Conservation (phyloP, 2,888 invertebrate species). For the Rotaria sp. region DNA sequence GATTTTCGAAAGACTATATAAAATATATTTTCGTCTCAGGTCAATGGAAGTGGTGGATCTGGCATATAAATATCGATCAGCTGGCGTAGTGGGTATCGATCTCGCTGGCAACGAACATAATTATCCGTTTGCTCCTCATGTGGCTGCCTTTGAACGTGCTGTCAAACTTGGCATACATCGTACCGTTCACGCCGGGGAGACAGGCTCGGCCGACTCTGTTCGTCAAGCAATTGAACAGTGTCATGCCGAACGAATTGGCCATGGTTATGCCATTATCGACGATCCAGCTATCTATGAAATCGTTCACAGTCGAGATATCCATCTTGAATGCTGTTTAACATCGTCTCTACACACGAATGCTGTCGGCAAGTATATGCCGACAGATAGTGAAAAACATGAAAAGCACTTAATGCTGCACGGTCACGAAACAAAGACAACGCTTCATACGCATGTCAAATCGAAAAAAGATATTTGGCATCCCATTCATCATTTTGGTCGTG, state of each 20-base stretch:
- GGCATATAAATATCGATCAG: slow-evolving; percentile 50
- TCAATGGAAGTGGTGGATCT: slow-evolving; percentile 53
- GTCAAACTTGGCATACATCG: slow-evolving; percentile 57
- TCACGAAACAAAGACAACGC: not conserved
- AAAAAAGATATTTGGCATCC: not conserved
- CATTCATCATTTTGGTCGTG: not conserved
- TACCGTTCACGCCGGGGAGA: slow-evolving; percentile 61
- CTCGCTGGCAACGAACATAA: slow-evolving; percentile 55
- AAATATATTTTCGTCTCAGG: slow-evolving; percentile 37
- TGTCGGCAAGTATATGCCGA: not conserved
- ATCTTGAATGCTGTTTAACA: slow-evolving; percentile 53
- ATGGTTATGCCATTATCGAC: slow-evolving; percentile 59
- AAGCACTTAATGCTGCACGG: not conserved
- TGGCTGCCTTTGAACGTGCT: slow-evolving; percentile 52
- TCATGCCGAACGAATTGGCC: slow-evolving; percentile 60
- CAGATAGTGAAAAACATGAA: not conserved
- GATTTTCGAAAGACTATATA: no score
- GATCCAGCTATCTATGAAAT: slow-evolving; percentile 52
- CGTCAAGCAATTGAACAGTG: slow-evolving; percentile 58
- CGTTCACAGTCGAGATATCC: slow-evolving; percentile 50
- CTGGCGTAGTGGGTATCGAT: slow-evolving; percentile 60
- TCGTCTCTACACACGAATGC: not conserved
- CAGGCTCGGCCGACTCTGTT: slow-evolving; percentile 56
- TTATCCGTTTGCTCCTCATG: slow-evolving; percentile 31
- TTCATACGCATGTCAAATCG: not conserved